Percentiles rank a stretch among this genome's conserved stretches.
Evolutionary conservation across 2,113 vertebrate species (phyloP).

Genomic region (Microcebus griseorufus): DNA sequence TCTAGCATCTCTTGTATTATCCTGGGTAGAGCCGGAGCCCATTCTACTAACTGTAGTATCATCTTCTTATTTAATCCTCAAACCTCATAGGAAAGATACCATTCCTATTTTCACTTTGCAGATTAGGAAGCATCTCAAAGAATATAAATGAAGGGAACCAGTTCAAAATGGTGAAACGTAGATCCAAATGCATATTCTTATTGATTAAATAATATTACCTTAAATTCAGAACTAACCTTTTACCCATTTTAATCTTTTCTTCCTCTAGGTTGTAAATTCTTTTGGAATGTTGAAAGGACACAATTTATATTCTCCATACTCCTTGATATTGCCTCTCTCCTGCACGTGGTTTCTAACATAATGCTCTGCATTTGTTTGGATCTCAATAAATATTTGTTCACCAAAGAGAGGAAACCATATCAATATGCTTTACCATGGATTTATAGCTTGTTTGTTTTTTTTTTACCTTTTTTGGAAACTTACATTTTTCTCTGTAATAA

Average conservation of each 20-base stretch:
- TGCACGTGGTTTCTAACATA: background rate
- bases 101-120: background rate
- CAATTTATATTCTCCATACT: background rate
- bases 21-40: no score
- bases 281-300: background rate
- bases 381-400: background rate
- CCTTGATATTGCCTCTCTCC: background rate
- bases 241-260: background rate
- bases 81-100: background rate
- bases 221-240: background rate
- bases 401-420: background rate
- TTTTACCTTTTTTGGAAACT: background rate
- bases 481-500: background rate
- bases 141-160: background rate
- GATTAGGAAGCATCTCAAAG: background rate
- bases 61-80: background rate
- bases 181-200: background rate
- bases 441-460: background rate
- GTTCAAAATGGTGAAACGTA: background rate
- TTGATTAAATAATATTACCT: background rate
- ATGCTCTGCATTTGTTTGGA: background rate
- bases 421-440: background rate
- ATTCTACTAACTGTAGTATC: background rate
- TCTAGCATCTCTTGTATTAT: no score
- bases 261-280: background rate